phyloP scores from a whole-genome alignment of 2,888 invertebrate genomes.

The Oligia strigilis region DNA sequence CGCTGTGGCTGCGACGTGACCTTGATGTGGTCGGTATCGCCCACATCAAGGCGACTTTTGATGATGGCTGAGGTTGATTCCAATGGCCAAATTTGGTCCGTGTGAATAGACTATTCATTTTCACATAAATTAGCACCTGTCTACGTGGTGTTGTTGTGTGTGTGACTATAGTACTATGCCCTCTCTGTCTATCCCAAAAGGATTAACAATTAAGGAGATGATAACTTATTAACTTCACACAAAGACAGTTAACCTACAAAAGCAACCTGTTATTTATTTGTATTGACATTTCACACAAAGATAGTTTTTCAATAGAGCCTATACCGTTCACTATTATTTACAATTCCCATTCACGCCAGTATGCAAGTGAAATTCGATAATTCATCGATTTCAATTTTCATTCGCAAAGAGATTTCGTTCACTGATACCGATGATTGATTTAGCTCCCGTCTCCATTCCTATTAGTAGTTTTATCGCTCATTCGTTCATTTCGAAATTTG shows the following conservation, averaged over 20 bases:
- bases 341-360: constrained; percentile 29
- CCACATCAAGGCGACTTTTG: no score
- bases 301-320: background rate
- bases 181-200: background rate
- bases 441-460: constrained; percentile 59
- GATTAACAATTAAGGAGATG: background rate
- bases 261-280: background rate
- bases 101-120: no score
- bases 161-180: background rate
- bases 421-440: constrained; percentile 70
- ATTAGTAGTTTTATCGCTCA: constrained; percentile 68
- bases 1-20: no score
- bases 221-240: background rate
- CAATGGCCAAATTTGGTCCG: no score
- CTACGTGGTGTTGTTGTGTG: no score
- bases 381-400: constrained; percentile 64
- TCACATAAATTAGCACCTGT: no score
- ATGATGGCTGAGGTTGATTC: no score
- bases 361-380: constrained; percentile 43
- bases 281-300: background rate
- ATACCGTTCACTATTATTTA: constrained; percentile 31
- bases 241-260: background rate
- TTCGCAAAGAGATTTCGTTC: constrained; percentile 63
- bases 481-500: constrained; percentile 65
- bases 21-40: no score